Percentiles rank a stretch among this genome's conserved stretches.
phyloP scores from a whole-genome alignment of 1,140 invertebrate genomes.

The Aphaenogaster ashmeadi region DNA sequence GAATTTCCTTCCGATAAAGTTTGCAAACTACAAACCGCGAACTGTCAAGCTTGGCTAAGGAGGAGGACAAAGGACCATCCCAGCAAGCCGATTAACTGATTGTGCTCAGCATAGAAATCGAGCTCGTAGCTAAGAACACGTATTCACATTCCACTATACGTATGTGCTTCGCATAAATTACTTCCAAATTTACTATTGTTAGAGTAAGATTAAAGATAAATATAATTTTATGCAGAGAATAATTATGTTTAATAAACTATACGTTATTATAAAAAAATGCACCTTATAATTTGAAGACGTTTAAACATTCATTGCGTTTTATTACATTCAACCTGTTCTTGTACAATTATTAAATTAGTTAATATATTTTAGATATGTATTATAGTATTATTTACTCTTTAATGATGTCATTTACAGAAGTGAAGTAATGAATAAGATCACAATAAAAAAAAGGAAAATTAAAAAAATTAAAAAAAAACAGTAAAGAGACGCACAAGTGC shows the following conservation, averaged over 20 bases:
- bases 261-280: background rate
- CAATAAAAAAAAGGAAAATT: no score
- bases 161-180: constrained; percentile 34
- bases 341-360: no score
- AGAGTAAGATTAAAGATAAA: background rate
- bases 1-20: constrained; percentile 51
- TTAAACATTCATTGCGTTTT: background rate
- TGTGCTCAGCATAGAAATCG: constrained; percentile 49
- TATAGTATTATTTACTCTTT: background rate
- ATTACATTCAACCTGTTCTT: background rate
- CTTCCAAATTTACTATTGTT: constrained; percentile 31
- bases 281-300: no score
- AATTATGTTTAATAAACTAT: background rate
- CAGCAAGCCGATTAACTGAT: constrained; percentile 65
- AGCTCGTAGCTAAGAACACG: constrained; percentile 34
- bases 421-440: background rate
- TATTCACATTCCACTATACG: constrained; percentile 37
- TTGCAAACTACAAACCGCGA: constrained; percentile 50
- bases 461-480: no score
- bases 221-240: background rate
- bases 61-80: constrained; percentile 60
- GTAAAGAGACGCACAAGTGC: no score
- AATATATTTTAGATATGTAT: no score
- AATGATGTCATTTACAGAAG: background rate
- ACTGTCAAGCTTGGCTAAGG: constrained; percentile 54